These are phyloP conservation scores for Macrophya annulata DNA, from an alignment of 2,888 invertebrate genomes.

Conservation along the genomic window DNA sequence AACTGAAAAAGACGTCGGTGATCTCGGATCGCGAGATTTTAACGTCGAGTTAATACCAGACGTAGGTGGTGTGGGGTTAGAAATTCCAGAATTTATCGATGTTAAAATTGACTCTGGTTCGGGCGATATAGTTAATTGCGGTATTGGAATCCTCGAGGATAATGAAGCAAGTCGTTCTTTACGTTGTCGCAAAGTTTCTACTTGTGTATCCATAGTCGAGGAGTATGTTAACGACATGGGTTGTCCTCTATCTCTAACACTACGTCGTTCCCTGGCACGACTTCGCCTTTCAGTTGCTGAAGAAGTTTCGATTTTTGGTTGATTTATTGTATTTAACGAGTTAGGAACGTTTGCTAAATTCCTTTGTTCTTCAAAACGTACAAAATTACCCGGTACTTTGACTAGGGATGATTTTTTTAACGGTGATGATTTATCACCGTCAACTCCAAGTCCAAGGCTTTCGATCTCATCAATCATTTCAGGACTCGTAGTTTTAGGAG, in stretches of 20 bases:
- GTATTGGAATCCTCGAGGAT: conserved; percentile 68
- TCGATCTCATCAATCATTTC: conserved; percentile 59
- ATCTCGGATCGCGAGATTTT: conserved; percentile 48
- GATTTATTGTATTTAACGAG: neutral
- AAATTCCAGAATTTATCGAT: conserved; percentile 56
- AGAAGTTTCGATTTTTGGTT: conserved; percentile 64
- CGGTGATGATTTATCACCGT: conserved; percentile 16
- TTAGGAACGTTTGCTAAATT: neutral
- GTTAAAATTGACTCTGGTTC: conserved; percentile 26
- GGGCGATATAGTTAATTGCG: conserved; percentile 59
- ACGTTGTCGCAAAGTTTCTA: conserved; percentile 66
- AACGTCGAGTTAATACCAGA: conserved; percentile 1
- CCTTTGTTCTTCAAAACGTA: conserved; percentile 24
- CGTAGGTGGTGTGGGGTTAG: conserved; percentile 37
- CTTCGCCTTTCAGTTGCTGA: conserved; percentile 71
- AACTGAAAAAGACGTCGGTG: conserved; percentile 62
- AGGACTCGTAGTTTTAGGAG: conserved; percentile 54
- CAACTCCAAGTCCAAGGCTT: conserved; percentile 62
- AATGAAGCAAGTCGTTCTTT: conserved; percentile 65
- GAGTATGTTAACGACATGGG: conserved; percentile 57
- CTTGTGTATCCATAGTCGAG: conserved; percentile 60
- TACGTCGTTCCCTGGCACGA: conserved; percentile 73
- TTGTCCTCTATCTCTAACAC: conserved; percentile 68
- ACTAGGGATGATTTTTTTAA: conserved; percentile 40
- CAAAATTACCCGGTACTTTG: conserved; percentile 41